Percentiles rank a stretch among this genome's conserved stretches.
These are phyloP conservation scores for Gymnorhina tibicen DNA, from an alignment of 2,113 vertebrate genomes.

Conservation along the genomic window DNA sequence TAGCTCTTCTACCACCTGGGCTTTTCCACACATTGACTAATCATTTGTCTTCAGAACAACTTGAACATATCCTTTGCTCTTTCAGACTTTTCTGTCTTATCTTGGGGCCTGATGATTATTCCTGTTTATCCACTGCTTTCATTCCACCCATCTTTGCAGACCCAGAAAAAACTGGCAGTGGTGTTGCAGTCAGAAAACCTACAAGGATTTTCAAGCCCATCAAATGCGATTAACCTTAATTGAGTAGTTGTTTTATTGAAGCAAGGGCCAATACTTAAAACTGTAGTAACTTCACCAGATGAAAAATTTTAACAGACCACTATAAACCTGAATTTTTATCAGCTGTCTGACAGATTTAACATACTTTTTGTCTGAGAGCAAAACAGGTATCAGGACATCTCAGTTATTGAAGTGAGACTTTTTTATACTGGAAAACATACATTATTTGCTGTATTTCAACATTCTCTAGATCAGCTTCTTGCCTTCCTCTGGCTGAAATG, in stretches of 20 bases:
- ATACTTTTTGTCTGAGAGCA: background rate
- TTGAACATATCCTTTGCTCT: background rate
- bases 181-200: background rate
- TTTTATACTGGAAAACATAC: background rate
- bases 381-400: background rate
- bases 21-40: background rate
- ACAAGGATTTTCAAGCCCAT: background rate
- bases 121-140: background rate
- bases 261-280: background rate
- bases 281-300: background rate
- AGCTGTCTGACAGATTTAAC: background rate
- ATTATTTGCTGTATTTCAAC: background rate
- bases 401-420: background rate
- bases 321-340: background rate
- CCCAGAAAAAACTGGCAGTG: background rate
- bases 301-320: background rate
- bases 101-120: background rate
- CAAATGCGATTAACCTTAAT: background rate
- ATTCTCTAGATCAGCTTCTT: background rate
- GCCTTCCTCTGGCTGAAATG: background rate
- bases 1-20: background rate
- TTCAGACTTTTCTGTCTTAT: background rate
- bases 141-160: background rate
- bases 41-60: background rate
- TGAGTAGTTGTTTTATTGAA: background rate